Base-by-base conservation (phyloP, 2,113 vertebrate species). In the Strix uralensis region DNA sequence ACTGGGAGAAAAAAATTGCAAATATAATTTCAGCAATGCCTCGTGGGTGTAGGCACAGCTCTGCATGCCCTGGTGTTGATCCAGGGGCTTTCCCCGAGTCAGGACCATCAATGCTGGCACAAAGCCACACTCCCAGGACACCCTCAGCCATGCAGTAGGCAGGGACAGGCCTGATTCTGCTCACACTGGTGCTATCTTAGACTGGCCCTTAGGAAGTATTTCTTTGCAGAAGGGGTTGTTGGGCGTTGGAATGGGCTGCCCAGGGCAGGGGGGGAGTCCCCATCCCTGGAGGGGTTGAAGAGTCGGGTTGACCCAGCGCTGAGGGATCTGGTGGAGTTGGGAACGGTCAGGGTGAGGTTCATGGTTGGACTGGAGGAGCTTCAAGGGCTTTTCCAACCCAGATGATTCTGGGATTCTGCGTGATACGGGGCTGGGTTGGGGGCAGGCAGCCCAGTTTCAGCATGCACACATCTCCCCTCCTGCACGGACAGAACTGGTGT, bases 41-140 rank as follows among this genome's bases (percentile, higher is more conserved):
- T 19, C 2, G 1, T 9, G 38, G 61, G 30, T 13, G 36, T 26
- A 3, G 23, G 55, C 12, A 13, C 25, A 20, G 73, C 38, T 34
- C 65, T 34, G 34, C 34, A 1, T 12, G 57, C 2, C 85, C 38
- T 0, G 4, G 21, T 7, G 9, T 27, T 7, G 11, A 38, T 14
- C 17, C 2, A 1, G 13, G 1, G 10, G 47, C 10, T 63, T 36
- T 19, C 38, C 47, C 38, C 1, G 1, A 27, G 46, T 6, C 3
- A 1, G 36, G 25, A 61, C 11, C 36, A 17, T 29, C 26, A 6
- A 15, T 20, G 47, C 23, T 15, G 80, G 54, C 65, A 40, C 65
- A 49, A 49, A 29, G 13, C 44, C n/a, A 32, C 2, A 13, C 34
- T 40, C 29, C 27, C 42, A 16, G 10, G 29, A 34, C n/a, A 34